phyloP scores from a whole-genome alignment of 2,888 invertebrate species.

The Himalopsyche kuldschensis region DNA sequence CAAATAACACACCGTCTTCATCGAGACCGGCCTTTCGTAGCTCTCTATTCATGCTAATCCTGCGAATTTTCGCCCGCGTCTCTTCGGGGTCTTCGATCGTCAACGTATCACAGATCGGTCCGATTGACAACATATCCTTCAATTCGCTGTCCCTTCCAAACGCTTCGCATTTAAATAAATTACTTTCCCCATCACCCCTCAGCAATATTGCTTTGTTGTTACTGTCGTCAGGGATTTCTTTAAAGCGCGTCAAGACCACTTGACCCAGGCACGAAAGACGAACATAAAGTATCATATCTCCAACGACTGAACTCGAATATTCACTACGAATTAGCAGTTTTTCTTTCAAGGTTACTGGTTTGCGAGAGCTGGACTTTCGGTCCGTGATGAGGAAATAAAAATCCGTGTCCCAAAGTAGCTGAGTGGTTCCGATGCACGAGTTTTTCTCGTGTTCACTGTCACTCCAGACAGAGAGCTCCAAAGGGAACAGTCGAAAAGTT shows the following conservation, averaged over 20 bases:
- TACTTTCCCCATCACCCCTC: neutral
- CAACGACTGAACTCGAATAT: constrained; percentile 42
- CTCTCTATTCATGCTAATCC: neutral
- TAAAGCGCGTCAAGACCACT: constrained; percentile 54
- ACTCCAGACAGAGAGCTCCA: constrained; percentile 56
- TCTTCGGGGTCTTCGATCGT: constrained; percentile 18
- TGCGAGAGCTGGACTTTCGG: neutral
- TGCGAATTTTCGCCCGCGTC: constrained; percentile 3
- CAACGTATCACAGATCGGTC: constrained; percentile 14
- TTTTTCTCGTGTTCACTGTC: constrained; percentile 52
- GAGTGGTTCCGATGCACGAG: constrained; percentile 17
- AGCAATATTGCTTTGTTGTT: constrained; percentile 27
- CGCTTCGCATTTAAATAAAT: constrained; percentile 4
- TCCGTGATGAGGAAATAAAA: neutral
- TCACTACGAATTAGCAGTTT: constrained; percentile 5
- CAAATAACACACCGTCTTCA: constrained; percentile 12
- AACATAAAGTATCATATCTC: constrained; percentile 54
- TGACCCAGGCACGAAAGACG: constrained; percentile 57
- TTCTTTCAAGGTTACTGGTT: constrained; percentile 3
- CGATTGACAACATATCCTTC: neutral
- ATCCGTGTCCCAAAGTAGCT: constrained; percentile 13
- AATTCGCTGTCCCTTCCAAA: constrained; percentile 3
- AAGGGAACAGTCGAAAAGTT: constrained; percentile 53
- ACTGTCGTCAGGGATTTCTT: constrained; percentile 46
- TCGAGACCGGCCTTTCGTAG: constrained; percentile 11